A percentile compares a stretch with the other conserved stretches of the same genome.
phyloP scores from a whole-genome alignment of 2,888 invertebrate genomes.

The Poecilus cupreus region DNA sequence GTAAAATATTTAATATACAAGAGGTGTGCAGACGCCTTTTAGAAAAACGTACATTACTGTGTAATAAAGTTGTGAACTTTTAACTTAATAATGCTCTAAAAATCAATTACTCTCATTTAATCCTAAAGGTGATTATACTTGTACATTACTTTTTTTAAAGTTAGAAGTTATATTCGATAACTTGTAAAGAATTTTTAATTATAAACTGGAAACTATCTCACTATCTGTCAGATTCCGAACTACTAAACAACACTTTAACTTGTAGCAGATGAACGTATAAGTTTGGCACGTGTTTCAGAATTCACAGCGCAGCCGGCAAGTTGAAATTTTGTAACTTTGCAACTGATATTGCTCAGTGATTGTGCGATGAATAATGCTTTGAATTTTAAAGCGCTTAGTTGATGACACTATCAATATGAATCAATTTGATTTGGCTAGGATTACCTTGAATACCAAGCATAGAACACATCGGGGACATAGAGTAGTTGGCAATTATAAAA shows the following conservation, averaged over 20 bases:
- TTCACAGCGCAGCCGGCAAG: slow-evolving; percentile 2
- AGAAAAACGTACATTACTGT: no score
- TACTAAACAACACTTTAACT: slow-evolving; percentile 34
- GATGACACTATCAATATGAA: background rate
- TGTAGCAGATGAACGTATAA: slow-evolving; percentile 8
- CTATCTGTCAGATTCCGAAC: slow-evolving; percentile 4
- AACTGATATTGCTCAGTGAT: slow-evolving; percentile 19
- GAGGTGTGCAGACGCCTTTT: no score
- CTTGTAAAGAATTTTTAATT: slow-evolving; percentile 37
- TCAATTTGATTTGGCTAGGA: background rate
- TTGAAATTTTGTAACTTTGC: slow-evolving; percentile 17
- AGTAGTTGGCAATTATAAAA: background rate
- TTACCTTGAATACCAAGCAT: background rate
- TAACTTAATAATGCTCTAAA: no score
- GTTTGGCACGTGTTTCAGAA: slow-evolving; percentile 22
- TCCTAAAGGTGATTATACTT: background rate
- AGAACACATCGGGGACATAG: background rate
- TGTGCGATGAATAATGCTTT: background rate
- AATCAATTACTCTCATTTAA: background rate
- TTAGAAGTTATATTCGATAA: slow-evolving; percentile 7
- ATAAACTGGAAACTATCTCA: slow-evolving; percentile 27
- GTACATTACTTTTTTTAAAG: background rate
- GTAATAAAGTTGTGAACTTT: no score
- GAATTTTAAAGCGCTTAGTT: slow-evolving; percentile 4
- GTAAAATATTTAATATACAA: no score